These are phyloP conservation scores for Callosobruchus maculatus DNA, from an alignment of 2,888 invertebrate species.

Conservation along the genomic window DNA sequence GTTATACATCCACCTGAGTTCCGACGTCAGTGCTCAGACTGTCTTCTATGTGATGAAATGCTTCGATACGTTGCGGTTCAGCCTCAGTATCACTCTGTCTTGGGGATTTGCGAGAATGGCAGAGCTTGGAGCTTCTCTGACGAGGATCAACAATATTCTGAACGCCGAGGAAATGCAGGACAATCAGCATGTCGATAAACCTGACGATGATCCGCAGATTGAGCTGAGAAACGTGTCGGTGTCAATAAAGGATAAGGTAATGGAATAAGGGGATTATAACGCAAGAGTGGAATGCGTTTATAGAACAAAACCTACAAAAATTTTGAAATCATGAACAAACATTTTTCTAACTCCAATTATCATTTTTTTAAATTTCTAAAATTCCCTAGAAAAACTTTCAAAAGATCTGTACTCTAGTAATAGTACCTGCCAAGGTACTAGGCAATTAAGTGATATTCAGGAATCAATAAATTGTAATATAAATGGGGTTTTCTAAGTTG, in stretches of 20 bases:
- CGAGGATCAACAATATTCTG: conserved; percentile 34
- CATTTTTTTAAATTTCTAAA: no score
- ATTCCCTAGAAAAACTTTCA: no score
- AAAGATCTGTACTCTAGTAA: no score
- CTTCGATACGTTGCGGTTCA: conserved; percentile 23
- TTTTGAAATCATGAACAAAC: no score
- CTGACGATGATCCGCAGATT: conserved; percentile 30
- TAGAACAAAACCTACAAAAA: no score
- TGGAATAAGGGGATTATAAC: neutral
- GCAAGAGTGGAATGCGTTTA: no score
- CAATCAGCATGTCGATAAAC: conserved; percentile 19
- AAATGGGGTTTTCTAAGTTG: no score
- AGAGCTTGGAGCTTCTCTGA: conserved; percentile 28
- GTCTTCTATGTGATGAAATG: conserved; percentile 31
- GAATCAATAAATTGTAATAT: no score
- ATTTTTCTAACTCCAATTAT: no score
- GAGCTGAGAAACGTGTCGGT: conserved; percentile 29
- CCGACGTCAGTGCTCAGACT: conserved; percentile 27
- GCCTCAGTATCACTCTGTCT: conserved; percentile 27
- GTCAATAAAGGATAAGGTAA: conserved; percentile 27
- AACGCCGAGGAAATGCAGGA: conserved; percentile 45
- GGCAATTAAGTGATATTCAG: no score
- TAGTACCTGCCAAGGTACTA: no score
- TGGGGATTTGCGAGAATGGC: conserved; percentile 29
- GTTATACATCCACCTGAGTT: conserved; percentile 26